phyloP scores from a whole-genome alignment of 2,113 vertebrate species.

The Scophthalmus maximus region DNA sequence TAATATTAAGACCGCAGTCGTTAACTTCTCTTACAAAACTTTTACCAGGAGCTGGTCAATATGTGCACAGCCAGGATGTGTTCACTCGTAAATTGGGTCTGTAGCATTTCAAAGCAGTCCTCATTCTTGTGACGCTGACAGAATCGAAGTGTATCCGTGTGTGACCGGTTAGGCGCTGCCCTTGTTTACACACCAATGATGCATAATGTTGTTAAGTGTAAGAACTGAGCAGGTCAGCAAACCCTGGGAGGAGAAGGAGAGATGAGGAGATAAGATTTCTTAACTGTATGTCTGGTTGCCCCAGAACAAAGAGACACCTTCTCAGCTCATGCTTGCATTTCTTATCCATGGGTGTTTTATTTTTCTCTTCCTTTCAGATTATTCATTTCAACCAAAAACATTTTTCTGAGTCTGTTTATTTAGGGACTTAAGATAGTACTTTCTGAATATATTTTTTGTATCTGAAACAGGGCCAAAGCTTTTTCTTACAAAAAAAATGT shows the following conservation, averaged over 20 bases:
- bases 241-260: neutral
- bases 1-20: neutral
- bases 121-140: neutral
- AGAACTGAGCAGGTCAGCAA: constrained; percentile 55
- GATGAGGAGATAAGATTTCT: constrained; percentile 43
- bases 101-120: constrained; percentile 3
- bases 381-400: neutral
- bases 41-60: neutral
- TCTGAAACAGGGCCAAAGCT: no score
- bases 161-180: constrained; percentile 18
- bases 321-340: neutral
- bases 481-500: no score
- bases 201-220: constrained; percentile 32
- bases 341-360: neutral
- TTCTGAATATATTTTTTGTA: no score
- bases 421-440: no score
- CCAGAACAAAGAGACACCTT: constrained; percentile 20
- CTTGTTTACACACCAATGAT: constrained; percentile 70
- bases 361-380: no score
- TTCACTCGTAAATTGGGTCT: neutral
- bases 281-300: neutral
- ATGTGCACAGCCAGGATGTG: neutral
- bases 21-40: neutral
- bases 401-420: neutral
- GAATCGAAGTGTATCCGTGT: constrained; percentile 21